Base-by-base conservation (phyloP, 2,797 vertebrate genomes). In the Scolopax bukidnonensis region DNA sequence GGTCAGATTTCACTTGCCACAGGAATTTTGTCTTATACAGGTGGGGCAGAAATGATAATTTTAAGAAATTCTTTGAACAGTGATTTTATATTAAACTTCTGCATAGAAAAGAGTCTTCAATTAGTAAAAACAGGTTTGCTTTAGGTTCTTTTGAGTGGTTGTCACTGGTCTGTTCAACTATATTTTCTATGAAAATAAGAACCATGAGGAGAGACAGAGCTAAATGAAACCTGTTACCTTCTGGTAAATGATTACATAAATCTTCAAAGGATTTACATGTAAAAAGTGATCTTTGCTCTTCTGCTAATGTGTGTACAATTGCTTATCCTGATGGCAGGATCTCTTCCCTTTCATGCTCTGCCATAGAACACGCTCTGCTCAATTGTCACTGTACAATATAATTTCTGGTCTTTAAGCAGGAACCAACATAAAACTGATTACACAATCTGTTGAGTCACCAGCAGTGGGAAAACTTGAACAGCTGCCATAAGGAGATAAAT, bases 211-310 rank as follows among this genome's bases (percentile, higher is more conserved):
- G 4, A 83, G 11, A 83, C 16, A 53, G 23, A 77, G 30, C 8
- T 70, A 68, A 89, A 68, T 21, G 41, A 43, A 38, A 2, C 10
- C 0, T 40, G 24, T 17, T 88, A 9, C 0, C 0, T 69, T 78
- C 77, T 81, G 61, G 69, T 84, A 90, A 95, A 87, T 69, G 24
- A 76, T 91, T 84, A 82, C 11, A 57, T 36, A 73, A 40, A 47
- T 69, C 47, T 73, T 85, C 71, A 84, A 79, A 82, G 24, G 17
- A 85, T 10, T 56, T 76, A 24, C 36, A 45, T 73, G 43, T 85
- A 76, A 27, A 24, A 51, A 69, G 27, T 18, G 56, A 94, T 85
- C 71, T 95, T 92, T 89, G 89, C 27, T 84, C 85, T 91, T 78
- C 45, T 84, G 76, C 50, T 93, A 57, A 75, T 18, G 16, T 36